phyloP scores from a whole-genome alignment of 2,113 vertebrate species.

The Acrocephalus kingi region DNA sequence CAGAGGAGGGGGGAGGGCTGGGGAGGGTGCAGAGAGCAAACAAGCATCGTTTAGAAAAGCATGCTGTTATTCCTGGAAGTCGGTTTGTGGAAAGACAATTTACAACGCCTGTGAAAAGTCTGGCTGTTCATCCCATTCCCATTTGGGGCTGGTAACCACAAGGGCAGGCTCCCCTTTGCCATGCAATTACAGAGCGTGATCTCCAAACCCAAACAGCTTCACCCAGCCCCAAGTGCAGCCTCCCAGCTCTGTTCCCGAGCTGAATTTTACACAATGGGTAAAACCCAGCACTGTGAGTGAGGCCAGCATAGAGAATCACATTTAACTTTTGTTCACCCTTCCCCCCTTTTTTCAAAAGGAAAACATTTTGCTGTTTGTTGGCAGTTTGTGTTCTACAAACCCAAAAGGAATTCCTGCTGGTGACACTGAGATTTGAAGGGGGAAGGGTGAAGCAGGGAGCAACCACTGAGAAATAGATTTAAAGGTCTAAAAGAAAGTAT shows the following conservation, averaged over 20 bases:
- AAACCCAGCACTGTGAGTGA: background rate
- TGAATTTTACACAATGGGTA: background rate
- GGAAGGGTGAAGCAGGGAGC: background rate
- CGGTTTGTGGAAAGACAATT: constrained; percentile 61
- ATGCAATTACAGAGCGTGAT: background rate
- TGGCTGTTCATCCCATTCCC: constrained; percentile 45
- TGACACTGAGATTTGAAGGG: background rate
- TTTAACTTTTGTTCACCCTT: background rate
- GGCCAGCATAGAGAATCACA: background rate
- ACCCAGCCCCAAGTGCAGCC: background rate
- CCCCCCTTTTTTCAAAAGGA: background rate
- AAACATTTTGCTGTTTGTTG: background rate
- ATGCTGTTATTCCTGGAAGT: constrained; percentile 70
- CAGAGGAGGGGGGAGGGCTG: constrained; percentile 29
- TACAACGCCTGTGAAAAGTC: constrained; percentile 53
- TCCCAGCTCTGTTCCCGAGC: background rate
- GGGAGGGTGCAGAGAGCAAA: constrained; percentile 30
- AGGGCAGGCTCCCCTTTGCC: constrained; percentile 21
- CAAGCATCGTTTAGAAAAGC: constrained; percentile 64
- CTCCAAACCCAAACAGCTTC: constrained; percentile 35
- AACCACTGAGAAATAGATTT: background rate
- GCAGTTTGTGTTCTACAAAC: background rate
- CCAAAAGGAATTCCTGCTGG: background rate
- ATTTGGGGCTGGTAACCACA: constrained; percentile 43
- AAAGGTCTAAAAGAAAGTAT: background rate